Evolutionary conservation across 2,888 invertebrate genomes (phyloP), one percentile per base, ranked within the genome.

Genomic region (Andricus quercusramuli): DNA sequence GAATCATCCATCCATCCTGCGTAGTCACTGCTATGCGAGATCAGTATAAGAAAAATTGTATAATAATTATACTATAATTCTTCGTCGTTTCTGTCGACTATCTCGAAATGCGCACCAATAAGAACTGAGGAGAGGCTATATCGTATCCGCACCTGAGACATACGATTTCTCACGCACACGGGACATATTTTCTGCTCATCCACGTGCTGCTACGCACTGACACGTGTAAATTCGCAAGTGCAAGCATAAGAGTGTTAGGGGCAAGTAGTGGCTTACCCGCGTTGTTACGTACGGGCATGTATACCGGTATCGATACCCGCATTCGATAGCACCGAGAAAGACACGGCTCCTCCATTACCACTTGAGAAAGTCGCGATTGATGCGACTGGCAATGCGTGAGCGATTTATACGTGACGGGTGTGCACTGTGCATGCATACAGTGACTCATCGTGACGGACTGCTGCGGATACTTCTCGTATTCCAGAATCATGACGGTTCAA

Each of bases 291-390:
- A 74, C 20, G 56, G 41, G 25, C 59, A 22, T 78, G 79, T 59
- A 78, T 77, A 82, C 85, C 83, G 82, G 84, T 87, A 90, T 90
- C 89, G 89, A 89, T 90, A 90, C 86, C 85, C 86, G 82, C 83
- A 84, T 86, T 88, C 87, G 89, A 90, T 90, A 88, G 86, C 79
- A 78, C 79, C 70, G 68, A 84, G 81, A 83, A 82, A 85, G 89
- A 91, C 91, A 90, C 80, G 89, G 89, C 89, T 91, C 89, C 90
- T 91, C 91, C 91, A 90, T 91, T 91, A 91, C 89, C 90, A 85
- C 86, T 85, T 84, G 85, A 85, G 86, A 88, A 89, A 89, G 88
- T 88, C 81, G 82, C 85, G 87, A 88, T 88, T 88, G 89, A 88
- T 85, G 89, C 85, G 83, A 86, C 84, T 80, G 84, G 85, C 81